Evolutionary conservation across 2,888 invertebrate genomes (phyloP).

Genomic region (Scaptomyza reducta): DNA sequence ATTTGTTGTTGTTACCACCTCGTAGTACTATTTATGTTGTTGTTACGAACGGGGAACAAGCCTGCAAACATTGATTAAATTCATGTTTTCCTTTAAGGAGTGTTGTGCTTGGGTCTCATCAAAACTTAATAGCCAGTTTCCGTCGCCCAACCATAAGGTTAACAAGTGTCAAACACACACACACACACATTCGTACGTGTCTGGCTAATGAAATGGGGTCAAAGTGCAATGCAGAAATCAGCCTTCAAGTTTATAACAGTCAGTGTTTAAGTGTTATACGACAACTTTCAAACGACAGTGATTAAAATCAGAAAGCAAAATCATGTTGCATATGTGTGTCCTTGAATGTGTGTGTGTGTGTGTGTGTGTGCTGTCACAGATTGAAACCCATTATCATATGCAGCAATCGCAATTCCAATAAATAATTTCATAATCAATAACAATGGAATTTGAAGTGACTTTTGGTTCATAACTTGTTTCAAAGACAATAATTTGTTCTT

Average conservation of each 20-base stretch:
- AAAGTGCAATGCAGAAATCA: slow-evolving; percentile 65
- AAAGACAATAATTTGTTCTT: neutral
- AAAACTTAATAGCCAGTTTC: slow-evolving; percentile 74
- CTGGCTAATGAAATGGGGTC: slow-evolving; percentile 55
- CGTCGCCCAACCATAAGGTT: slow-evolving; percentile 45
- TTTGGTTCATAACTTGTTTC: neutral
- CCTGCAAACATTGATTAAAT: slow-evolving; percentile 58
- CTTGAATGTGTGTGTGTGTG: neutral
- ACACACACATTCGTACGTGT: neutral
- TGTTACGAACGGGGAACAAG: neutral
- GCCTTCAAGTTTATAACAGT: slow-evolving; percentile 59
- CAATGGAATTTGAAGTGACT: neutral
- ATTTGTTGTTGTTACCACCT: slow-evolving; percentile 22
- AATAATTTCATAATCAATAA: neutral
- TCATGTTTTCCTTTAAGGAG: slow-evolving; percentile 28
- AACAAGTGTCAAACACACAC: slow-evolving; percentile 62
- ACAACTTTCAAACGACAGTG: slow-evolving; percentile 6
- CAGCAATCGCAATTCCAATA: neutral
- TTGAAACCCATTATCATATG: neutral
- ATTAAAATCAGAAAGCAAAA: slow-evolving; percentile 4
- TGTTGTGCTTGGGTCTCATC: slow-evolving; percentile 49
- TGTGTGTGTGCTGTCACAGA: neutral
- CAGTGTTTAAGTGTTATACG: slow-evolving; percentile 41
- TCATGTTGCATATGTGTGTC: slow-evolving; percentile 8
- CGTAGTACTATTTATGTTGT: neutral